Evolutionary conservation across 2,888 invertebrate genomes (phyloP).

Genomic region (Augochlorella aurata): DNA sequence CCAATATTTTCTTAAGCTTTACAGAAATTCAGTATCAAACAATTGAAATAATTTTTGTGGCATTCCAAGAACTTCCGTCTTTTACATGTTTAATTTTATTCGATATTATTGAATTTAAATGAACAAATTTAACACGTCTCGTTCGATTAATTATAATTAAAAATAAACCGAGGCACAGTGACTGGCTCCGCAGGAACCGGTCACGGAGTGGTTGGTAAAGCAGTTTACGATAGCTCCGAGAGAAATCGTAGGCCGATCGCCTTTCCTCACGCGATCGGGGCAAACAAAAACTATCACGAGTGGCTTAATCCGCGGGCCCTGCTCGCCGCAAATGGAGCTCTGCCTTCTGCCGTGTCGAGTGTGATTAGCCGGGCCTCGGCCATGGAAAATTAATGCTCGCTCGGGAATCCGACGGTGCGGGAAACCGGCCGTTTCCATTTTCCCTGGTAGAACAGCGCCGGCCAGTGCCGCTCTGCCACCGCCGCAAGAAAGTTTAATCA

Average conservation of each 20-base stretch:
- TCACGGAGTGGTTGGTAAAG: not conserved
- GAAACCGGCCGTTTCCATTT: conserved; percentile 1
- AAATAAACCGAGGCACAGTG: no score
- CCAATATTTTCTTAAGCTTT: no score
- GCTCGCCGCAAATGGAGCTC: not conserved
- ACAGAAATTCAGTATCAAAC: no score
- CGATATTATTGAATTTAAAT: no score
- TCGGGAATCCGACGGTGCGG: not conserved
- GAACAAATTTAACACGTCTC: no score
- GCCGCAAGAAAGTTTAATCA: conserved; percentile 35
- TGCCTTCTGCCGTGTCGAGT: not conserved
- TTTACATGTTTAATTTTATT: no score
- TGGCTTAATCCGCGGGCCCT: not conserved
- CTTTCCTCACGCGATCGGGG: not conserved
- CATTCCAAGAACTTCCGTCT: no score
- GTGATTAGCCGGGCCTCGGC: not conserved
- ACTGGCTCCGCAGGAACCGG: not conserved
- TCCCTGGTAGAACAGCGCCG: conserved; percentile 17
- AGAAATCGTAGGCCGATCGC: not conserved
- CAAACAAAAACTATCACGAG: not conserved
- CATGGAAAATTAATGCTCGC: conserved; percentile 9
- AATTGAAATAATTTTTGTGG: no score
- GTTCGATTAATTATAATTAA: no score
- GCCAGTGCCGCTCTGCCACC: not conserved
- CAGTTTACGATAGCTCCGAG: not conserved